These are phyloP conservation scores for Limonius californicus DNA, from an alignment of 1,140 invertebrate genomes.

Conservation along the genomic window DNA sequence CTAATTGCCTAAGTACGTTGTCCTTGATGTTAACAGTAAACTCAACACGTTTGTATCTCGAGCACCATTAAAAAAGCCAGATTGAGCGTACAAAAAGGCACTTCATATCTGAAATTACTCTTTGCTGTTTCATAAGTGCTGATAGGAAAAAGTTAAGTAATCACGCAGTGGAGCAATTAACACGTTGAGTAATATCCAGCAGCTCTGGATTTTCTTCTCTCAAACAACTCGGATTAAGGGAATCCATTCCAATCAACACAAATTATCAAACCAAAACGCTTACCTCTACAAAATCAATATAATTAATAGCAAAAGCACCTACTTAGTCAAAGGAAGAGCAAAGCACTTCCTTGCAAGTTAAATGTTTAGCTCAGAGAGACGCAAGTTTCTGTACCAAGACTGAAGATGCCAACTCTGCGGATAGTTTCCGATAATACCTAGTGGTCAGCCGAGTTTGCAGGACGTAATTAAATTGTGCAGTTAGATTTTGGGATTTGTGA, in stretches of 20 bases:
- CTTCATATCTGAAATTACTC: neutral
- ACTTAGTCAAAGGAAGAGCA: neutral
- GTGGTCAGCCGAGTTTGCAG: slow-evolving; percentile 25
- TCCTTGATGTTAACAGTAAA: neutral
- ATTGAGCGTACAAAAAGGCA: neutral
- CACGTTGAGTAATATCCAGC: neutral
- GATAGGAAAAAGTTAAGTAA: neutral
- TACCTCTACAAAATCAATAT: slow-evolving; percentile 5
- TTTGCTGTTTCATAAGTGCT: neutral
- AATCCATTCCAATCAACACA: too few relatives aligned
- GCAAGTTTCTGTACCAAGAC: slow-evolving; percentile 19
- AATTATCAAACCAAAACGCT: too few relatives aligned
- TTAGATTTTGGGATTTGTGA: slow-evolving; percentile 35
- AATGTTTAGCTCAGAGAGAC: slow-evolving; percentile 4
- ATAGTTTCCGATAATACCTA: slow-evolving; percentile 28
- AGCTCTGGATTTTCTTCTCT: too few relatives aligned
- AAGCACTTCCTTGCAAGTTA: slow-evolving; percentile 8
- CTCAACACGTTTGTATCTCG: neutral
- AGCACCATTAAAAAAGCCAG: neutral
- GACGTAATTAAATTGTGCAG: slow-evolving; percentile 28
- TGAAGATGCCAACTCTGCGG: slow-evolving; percentile 24
- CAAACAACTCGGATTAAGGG: too few relatives aligned
- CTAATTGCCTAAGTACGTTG: neutral
- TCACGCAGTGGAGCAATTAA: neutral
- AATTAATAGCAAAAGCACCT: slow-evolving; percentile 14